phyloP scores from a whole-genome alignment of 1,140 invertebrate genomes.

The Maconellicoccus hirsutus region DNA sequence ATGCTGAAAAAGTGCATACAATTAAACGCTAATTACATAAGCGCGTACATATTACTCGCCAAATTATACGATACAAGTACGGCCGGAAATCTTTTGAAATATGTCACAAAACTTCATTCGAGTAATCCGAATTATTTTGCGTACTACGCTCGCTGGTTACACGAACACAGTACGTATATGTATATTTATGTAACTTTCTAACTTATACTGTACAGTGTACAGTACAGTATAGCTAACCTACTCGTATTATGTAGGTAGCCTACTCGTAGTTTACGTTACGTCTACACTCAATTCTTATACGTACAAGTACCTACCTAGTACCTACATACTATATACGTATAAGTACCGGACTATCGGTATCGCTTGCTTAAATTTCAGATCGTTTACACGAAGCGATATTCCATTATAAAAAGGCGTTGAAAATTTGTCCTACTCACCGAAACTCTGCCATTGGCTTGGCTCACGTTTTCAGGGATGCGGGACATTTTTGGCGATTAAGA shows the following conservation, averaged over 20 bases:
- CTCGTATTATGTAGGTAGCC: too few species aligned
- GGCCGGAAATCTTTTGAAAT: conserved; percentile 38
- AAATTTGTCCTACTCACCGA: conserved; percentile 39
- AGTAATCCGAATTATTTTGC: conserved; percentile 52
- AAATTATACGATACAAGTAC: conserved; percentile 36
- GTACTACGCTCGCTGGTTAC: conserved; percentile 53
- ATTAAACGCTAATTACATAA: conserved; percentile 50
- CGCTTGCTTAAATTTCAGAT: too few species aligned
- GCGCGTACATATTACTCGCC: conserved; percentile 53
- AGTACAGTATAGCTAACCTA: too few species aligned
- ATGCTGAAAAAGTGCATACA: conserved; percentile 54
- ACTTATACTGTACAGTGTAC: too few species aligned
- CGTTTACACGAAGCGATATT: conserved; percentile 39
- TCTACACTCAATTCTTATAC: too few species aligned
- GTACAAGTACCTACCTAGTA: too few species aligned
- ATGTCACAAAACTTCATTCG: conserved; percentile 48
- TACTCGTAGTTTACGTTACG: too few species aligned
- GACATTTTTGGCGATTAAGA: conserved; percentile 35
- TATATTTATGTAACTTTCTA: too few species aligned
- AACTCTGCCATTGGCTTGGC: conserved; percentile 44
- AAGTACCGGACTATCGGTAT: too few species aligned
- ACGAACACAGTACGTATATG: conserved; percentile 43
- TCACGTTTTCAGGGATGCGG: conserved; percentile 44
- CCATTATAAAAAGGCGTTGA: conserved; percentile 47
- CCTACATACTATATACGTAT: too few species aligned